These are phyloP conservation scores for Acrossocheilus fasciatus DNA, from an alignment of 2,797 vertebrate genomes.

Conservation along the genomic window DNA sequence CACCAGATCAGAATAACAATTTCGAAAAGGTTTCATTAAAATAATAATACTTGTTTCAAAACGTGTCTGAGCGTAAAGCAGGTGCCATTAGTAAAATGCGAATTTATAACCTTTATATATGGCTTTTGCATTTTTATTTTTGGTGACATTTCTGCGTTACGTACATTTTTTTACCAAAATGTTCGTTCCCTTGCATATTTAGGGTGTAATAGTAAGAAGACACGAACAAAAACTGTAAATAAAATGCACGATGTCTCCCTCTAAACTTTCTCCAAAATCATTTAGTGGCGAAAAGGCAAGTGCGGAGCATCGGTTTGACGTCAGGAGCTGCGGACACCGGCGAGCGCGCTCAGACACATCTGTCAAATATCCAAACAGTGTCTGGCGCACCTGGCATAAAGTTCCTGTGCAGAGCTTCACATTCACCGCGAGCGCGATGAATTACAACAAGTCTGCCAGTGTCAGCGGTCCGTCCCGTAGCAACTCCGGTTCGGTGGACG, in stretches of 20 bases:
- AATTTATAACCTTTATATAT: background rate
- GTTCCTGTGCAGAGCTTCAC: slow-evolving; percentile 37
- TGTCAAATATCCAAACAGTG: slow-evolving; percentile 37
- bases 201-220: background rate
- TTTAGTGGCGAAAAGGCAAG: background rate
- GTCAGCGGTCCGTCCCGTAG: slow-evolving; percentile 61
- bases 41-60: background rate
- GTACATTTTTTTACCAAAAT: background rate
- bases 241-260: background rate
- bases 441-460: slow-evolving; percentile 70
- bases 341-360: slow-evolving; percentile 32
- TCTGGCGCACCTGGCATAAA: slow-evolving; percentile 51
- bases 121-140: background rate
- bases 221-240: background rate
- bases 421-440: slow-evolving; percentile 66
- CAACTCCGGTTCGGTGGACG: slow-evolving; percentile 73
- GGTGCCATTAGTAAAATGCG: background rate
- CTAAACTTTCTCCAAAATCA: background rate
- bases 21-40: background rate
- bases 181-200: too few species aligned
- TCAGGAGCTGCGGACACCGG: slow-evolving; percentile 52
- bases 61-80: background rate
- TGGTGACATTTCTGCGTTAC: background rate
- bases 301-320: slow-evolving; percentile 49
- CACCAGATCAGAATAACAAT: background rate